These are phyloP conservation scores for Athalia cordata DNA, from an alignment of 2,888 invertebrate genomes.

Conservation along the genomic window DNA sequence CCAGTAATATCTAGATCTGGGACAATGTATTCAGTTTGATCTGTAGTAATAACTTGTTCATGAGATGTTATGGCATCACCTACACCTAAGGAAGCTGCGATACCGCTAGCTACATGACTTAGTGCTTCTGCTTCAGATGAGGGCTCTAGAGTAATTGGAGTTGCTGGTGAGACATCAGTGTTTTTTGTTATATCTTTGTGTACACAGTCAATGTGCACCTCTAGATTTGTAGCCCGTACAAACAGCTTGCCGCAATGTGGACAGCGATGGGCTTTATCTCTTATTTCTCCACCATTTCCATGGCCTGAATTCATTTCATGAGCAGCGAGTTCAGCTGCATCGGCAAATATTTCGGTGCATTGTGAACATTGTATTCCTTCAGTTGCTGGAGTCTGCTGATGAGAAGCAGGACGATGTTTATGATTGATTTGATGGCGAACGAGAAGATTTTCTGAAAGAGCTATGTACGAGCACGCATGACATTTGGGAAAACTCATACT, in stretches of 20 bases:
- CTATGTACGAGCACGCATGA: constrained; percentile 84
- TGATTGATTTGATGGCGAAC: constrained; percentile 83
- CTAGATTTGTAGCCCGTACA: constrained; percentile 81
- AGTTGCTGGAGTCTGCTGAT: constrained; percentile 52
- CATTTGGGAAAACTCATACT: constrained; percentile 87
- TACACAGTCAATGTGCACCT: constrained; percentile 81
- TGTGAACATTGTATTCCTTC: constrained; percentile 63
- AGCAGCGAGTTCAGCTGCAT: constrained; percentile 61
- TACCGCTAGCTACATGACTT: constrained; percentile 76
- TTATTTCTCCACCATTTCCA: constrained; percentile 56
- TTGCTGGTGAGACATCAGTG: constrained; percentile 48
- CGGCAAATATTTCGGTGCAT: constrained; percentile 63
- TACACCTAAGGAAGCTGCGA: constrained; percentile 77
- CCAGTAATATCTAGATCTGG: constrained; percentile 60
- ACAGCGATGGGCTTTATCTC: constrained; percentile 75
- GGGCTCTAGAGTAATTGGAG: constrained; percentile 70
- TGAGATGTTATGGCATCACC: constrained; percentile 76
- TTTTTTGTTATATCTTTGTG: constrained; percentile 76
- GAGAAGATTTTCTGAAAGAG: constrained; percentile 83
- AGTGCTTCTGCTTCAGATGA: constrained; percentile 77
- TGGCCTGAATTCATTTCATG: constrained; percentile 68
- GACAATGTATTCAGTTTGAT: constrained; percentile 61
- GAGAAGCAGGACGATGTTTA: constrained; percentile 67
- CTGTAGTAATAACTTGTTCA: constrained; percentile 72
- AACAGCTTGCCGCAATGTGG: constrained; percentile 86